Base-by-base conservation (phyloP, 2,113 vertebrate species). In the Ctenomys sociabilis region DNA sequence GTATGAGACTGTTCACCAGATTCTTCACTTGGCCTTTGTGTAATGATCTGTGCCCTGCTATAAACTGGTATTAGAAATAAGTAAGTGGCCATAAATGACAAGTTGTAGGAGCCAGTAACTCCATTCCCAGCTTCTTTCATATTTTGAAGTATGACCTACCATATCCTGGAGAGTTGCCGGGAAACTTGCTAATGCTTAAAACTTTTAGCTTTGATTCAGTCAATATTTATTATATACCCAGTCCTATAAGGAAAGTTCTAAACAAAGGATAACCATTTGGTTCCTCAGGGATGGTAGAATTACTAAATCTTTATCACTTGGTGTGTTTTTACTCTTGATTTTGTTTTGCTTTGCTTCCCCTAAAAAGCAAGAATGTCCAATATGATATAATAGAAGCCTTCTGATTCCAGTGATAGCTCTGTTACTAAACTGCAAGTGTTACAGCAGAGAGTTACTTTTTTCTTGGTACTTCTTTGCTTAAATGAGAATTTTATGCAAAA, bases 101-200 rank as follows among this genome's bases (percentile, higher is more conserved):
- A 82, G 40, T 95, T 93, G 35, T 24, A 54, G 59, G 70, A 87
- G 68, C 54, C 45, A 90, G 37, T 83, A 59, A 32, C 63, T 77
- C n/a, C 88, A 32, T 61, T 95, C 24, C 75, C 82, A 92, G 45
- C 37, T 81, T 92, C 77, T 75, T 93, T 84, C 3, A 4, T 90
- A 16, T 86, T 89, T 92, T 92, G 88, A 95, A 92, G 30, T 32
- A 52, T 88, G n/a, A 68, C 64, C 59, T 54, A 30, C 57, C 89
- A 28, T 95, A 80, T 45, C 81, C 30, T 75, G 70, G 45, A 90
- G 19, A 95, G 40, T 89, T 97, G 35, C 75, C 80, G 66, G 78
- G 59, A 94, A 88, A 66, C 70, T 57, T 88, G 21, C 88, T 97
- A 93, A 92, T 91, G 85, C 88, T 85, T 93, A 80, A 90, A 90